These are phyloP conservation scores for Anthonomus grandis DNA, from an alignment of 1,140 invertebrate species.

Conservation along the genomic window DNA sequence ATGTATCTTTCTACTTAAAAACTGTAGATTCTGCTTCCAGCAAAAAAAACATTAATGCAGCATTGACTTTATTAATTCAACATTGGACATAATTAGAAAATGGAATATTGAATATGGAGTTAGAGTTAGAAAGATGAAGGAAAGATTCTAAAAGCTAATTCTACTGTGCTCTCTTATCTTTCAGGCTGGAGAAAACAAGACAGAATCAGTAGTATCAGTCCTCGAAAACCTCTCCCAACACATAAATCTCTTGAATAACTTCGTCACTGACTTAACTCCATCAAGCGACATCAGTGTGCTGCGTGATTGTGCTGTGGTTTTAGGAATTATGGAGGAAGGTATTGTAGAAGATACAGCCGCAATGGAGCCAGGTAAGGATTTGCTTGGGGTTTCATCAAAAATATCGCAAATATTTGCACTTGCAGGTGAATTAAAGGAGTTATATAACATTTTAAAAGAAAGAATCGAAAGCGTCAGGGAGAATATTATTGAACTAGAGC, in stretches of 20 bases:
- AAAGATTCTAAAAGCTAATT: not conserved
- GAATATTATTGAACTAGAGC: slow-evolving; percentile 36
- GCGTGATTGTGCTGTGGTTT: slow-evolving; percentile 43
- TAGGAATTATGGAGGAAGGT: slow-evolving; percentile 46
- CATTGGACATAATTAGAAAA: no score
- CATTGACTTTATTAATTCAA: no score
- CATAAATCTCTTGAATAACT: slow-evolving; percentile 41
- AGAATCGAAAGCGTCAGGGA: slow-evolving; percentile 38
- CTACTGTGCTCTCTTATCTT: not conserved
- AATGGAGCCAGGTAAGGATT: slow-evolving; percentile 30
- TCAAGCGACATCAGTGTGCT: slow-evolving; percentile 35
- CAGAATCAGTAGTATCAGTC: slow-evolving; percentile 35
- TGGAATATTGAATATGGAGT: no score
- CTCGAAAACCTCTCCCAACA: slow-evolving; percentile 42
- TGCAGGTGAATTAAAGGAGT: slow-evolving; percentile 7
- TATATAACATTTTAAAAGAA: slow-evolving; percentile 33
- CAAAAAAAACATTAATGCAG: not conserved
- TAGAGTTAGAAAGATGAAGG: no score
- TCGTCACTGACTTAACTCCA: slow-evolving; percentile 38
- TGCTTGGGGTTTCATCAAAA: no score
- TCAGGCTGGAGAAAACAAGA: slow-evolving; percentile 25
- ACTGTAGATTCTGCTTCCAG: no score
- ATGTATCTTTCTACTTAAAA: no score
- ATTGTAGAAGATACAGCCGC: slow-evolving; percentile 36
- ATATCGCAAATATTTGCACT: no score